These are phyloP conservation scores for Pristionchus arcanus DNA, from an alignment of 2,888 invertebrate genomes.

Conservation along the genomic window DNA sequence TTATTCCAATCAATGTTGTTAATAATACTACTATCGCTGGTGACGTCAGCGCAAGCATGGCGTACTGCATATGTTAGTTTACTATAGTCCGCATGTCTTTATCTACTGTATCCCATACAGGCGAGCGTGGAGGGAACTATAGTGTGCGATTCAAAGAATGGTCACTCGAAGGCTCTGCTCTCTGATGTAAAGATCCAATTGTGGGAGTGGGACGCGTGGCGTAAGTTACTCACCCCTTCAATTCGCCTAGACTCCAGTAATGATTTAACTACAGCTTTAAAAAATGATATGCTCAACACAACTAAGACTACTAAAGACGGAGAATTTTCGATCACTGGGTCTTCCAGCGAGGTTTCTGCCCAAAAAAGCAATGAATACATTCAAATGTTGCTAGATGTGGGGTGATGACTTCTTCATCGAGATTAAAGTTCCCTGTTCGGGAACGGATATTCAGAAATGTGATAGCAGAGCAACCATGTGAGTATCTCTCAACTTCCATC, in stretches of 20 bases:
- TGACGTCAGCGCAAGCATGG: neutral
- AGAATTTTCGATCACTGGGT: neutral
- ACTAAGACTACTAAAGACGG: neutral
- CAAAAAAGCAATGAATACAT: neutral
- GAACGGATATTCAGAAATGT: neutral
- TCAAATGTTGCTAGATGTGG: neutral
- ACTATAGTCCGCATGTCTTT: neutral
- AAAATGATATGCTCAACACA: neutral
- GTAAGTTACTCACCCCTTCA: neutral
- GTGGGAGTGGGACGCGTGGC: neutral
- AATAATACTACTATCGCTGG: neutral
- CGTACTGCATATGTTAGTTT: neutral
- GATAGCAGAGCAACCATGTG: neutral
- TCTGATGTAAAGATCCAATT: neutral
- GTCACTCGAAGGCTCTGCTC: neutral
- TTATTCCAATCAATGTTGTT: neutral
- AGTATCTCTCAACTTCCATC: neutral
- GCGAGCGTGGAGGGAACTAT: neutral
- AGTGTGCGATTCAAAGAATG: neutral
- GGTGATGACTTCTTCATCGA: slow-evolving; percentile 17
- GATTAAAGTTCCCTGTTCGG: neutral
- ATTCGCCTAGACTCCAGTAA: neutral
- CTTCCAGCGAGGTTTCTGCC: neutral
- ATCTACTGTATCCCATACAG: neutral
- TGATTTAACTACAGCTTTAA: neutral